phyloP scores from a whole-genome alignment of 1,140 invertebrate species.

The Caligus rogercresseyi region DNA sequence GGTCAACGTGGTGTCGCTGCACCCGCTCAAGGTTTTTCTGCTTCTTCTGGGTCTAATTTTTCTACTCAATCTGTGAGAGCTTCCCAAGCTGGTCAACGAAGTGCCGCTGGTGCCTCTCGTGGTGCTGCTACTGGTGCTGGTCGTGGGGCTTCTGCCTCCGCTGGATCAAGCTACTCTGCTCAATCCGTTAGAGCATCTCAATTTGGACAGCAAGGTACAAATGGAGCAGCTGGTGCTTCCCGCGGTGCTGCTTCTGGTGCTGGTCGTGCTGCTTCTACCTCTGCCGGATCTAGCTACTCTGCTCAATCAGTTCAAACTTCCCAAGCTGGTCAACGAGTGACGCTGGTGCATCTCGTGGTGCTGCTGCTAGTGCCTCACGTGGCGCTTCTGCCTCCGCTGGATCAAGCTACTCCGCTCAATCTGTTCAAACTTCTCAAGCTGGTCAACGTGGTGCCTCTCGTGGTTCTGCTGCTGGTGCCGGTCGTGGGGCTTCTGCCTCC shows the following conservation, averaged over 20 bases:
- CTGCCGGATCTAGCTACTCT: no score
- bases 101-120: background rate
- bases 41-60: no score
- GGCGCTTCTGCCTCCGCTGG: no score
- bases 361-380: background rate
- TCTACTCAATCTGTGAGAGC: background rate
- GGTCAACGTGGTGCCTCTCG: background rate
- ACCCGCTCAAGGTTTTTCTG: background rate
- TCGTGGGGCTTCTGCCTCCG: background rate
- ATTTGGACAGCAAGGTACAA: no score
- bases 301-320: no score
- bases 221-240: background rate
- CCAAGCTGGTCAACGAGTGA: no score
- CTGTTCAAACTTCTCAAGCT: background rate
- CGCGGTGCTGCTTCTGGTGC: background rate
- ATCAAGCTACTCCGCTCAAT: background rate
- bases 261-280: background rate
- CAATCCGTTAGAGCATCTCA: background rate
- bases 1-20: background rate
- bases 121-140: background rate
- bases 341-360: no score
- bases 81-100: background rate
- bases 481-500: background rate
- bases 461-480: background rate
- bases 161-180: no score